Conservation (phyloP, 2,113 vertebrate genomes). For the Caloenas nicobarica region DNA sequence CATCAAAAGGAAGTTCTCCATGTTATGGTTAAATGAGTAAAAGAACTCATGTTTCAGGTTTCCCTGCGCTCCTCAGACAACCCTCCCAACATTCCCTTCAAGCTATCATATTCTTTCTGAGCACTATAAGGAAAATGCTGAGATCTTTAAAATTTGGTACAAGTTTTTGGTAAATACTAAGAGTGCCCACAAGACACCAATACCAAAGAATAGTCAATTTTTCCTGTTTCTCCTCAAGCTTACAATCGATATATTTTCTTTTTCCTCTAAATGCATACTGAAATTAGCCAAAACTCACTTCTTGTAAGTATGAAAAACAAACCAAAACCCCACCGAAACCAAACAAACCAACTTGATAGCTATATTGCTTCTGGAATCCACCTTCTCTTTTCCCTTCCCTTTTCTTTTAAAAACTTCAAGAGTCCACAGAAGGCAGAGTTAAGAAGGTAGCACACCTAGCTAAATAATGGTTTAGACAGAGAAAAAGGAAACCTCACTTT, state of each 20-base stretch:
- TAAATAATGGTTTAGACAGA: background rate
- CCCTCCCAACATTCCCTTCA: background rate
- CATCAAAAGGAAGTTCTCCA: background rate
- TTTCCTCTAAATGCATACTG: background rate
- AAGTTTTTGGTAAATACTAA: background rate
- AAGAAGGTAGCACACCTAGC: background rate
- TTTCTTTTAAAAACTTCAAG: background rate
- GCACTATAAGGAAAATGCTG: background rate
- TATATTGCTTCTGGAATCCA: background rate
- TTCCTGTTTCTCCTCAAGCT: background rate
- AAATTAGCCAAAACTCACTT: background rate
- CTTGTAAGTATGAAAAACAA: background rate
- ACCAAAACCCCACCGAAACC: background rate
- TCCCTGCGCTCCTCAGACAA: background rate
- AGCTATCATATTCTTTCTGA: background rate
- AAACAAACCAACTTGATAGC: background rate
- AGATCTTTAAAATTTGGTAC: background rate
- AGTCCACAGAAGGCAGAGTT: background rate
- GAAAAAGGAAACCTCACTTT: background rate
- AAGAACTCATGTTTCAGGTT: background rate
- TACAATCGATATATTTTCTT: background rate
- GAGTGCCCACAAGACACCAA: background rate
- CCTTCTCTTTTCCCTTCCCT: background rate
- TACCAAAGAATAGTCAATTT: accelerated
- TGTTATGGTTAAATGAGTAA: background rate